Base-by-base conservation (phyloP, 2,797 vertebrate genomes). In the Onychomys arenicola region DNA sequence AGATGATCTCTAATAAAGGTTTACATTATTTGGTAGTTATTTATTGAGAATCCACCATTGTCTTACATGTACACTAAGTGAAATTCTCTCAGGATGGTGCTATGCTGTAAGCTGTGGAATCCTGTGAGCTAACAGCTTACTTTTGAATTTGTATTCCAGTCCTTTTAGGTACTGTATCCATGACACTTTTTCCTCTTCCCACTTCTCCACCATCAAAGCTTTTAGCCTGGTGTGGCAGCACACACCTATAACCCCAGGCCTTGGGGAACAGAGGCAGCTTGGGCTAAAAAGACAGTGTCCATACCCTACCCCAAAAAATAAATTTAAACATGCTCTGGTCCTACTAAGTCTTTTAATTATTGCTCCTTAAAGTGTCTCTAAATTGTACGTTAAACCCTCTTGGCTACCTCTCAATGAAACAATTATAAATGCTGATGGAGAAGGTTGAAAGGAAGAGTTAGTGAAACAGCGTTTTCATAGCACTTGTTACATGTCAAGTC, bases 401-500 rank as follows among this genome's bases (percentile, higher is more conserved):
- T 96, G 40, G 63, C 17, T 57, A 37, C 61, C 27, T 87, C 57
- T 16, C 14, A 78, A 63, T 80, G 57, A 96, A 84, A 84, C 88
- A 90, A 65, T n/a, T 69, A 19, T 71, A 84, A 17, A 16, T 93
- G 17, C 19, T 75, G 37, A 82, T 82, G 63, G 76, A 67, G 80
- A 59, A 89, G 2, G 16, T 52, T 65, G 78, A 89, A 94, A 52
- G 32, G 57, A 71, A 96, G 93, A 94, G 67, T 16, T 81, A 96
- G 40, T 61, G 61, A 73, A 57, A 69, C 21, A 67, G 89, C 92
- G 37, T 49, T 96, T 94, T 37, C 16, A 37, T 82, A 93, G 59
- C 52, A 69, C 46, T 71, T 95, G 88, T 82, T 92, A 57, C 67
- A 37, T 57, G 65, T 75, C 49, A 32, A 80, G 34, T 57, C 73